Evolutionary conservation across 2,797 vertebrate genomes (phyloP).

Genomic region (Linurgus olivaceus): DNA sequence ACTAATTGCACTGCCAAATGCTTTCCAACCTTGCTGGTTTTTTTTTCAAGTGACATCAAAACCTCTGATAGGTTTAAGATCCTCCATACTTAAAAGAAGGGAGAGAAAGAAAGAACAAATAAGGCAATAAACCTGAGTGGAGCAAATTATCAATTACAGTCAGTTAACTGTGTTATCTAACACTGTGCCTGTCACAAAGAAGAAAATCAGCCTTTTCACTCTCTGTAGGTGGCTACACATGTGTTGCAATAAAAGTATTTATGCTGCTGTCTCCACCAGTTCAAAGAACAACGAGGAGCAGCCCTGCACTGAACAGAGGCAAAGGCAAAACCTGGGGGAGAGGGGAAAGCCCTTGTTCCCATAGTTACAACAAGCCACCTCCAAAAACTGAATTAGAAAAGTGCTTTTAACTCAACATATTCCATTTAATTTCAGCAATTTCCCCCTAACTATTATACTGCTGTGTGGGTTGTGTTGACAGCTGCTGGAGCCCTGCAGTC

Average conservation of each 20-base stretch:
- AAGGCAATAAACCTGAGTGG: constrained; percentile 41
- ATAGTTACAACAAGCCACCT: constrained; percentile 60
- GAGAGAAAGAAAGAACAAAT: not conserved
- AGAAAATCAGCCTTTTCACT: constrained; percentile 45
- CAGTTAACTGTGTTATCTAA: constrained; percentile 43
- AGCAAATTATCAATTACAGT: constrained; percentile 61
- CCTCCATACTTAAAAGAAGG: constrained; percentile 49
- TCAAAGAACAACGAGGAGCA: constrained; percentile 1
- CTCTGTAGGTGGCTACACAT: constrained; percentile 24
- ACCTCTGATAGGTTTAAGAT: constrained; percentile 34
- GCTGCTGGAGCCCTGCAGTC: not conserved
- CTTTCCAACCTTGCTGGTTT: constrained; percentile 40
- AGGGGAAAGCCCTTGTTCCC: constrained; percentile 59
- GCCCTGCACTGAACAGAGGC: constrained; percentile 15
- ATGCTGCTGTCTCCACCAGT: constrained; percentile 26
- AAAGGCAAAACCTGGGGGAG: constrained; percentile 48
- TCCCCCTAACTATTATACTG: not conserved
- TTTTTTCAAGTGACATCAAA: constrained; percentile 58
- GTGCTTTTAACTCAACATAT: constrained; percentile 17
- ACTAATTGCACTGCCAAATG: constrained; percentile 66
- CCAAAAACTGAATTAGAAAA: not conserved
- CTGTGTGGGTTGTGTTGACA: not conserved
- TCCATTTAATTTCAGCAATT: constrained; percentile 26
- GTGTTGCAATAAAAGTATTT: not conserved
- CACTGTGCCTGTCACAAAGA: constrained; percentile 18